Conservation (phyloP, 2,888 invertebrate genomes). For the Adineta ricciae region DNA sequence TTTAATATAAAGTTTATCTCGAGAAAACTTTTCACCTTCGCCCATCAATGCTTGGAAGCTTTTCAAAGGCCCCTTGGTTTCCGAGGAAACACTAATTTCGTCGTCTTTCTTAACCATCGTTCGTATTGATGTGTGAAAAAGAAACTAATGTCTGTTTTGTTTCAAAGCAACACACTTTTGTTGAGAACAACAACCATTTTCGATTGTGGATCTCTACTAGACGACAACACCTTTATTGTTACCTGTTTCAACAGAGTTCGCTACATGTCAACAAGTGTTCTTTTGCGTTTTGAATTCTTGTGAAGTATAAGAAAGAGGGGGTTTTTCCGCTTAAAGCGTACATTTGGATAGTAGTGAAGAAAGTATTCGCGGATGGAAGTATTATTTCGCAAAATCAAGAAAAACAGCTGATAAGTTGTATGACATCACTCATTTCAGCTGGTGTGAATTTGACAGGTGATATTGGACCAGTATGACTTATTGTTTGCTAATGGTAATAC, state of each 20-base stretch:
- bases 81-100: constrained; percentile 32
- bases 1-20: constrained; percentile 42
- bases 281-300: too few relatives aligned
- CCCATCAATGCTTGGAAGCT: constrained; percentile 34
- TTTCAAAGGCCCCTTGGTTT: constrained; percentile 30
- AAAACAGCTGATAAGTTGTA: too few relatives aligned
- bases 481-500: too few relatives aligned
- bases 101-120: constrained; percentile 30
- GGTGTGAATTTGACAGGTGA: too few relatives aligned
- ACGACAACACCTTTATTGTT: background rate
- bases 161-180: background rate
- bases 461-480: too few relatives aligned
- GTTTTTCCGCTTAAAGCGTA: too few relatives aligned
- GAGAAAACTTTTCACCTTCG: constrained; percentile 44
- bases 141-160: background rate
- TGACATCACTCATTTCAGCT: too few relatives aligned
- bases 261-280: background rate
- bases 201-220: background rate
- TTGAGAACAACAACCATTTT: background rate
- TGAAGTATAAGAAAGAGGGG: too few relatives aligned
- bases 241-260: background rate
- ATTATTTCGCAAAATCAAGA: too few relatives aligned
- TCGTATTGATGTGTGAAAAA: background rate
- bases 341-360: too few relatives aligned
- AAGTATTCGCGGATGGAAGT: too few relatives aligned